phyloP scores from a whole-genome alignment of 2,888 invertebrate genomes.

The Brachyopa scutellaris region DNA sequence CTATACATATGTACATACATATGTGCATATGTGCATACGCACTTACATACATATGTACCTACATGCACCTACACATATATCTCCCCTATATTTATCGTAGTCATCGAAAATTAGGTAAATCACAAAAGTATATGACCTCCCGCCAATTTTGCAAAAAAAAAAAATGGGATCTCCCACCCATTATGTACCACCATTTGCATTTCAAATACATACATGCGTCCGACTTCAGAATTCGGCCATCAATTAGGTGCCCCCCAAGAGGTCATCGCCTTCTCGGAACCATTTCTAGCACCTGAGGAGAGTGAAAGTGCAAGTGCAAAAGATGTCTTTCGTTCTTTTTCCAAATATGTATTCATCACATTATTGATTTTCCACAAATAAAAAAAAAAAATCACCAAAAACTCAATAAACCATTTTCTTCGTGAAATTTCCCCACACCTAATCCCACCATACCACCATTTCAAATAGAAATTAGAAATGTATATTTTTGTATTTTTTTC shows the following conservation, averaged over 20 bases:
- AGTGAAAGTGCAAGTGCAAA: constrained; percentile 70
- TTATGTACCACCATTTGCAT: too few relatives aligned
- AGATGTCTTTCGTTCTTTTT: constrained; percentile 14
- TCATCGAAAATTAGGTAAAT: too few relatives aligned
- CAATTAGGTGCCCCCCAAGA: constrained; percentile 17
- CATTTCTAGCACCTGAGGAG: constrained; percentile 48
- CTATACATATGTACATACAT: too few relatives aligned
- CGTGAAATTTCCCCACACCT: constrained; percentile 58
- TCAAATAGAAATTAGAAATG: constrained; percentile 39
- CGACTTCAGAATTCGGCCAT: constrained; percentile 57
- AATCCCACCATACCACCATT: constrained; percentile 53
- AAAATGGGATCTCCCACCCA: too few relatives aligned
- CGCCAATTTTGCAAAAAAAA: too few relatives aligned
- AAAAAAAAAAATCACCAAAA: constrained; percentile 37
- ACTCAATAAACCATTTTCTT: constrained; percentile 71
- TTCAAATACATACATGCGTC: too few relatives aligned
- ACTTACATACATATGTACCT: too few relatives aligned
- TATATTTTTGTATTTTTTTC: constrained; percentile 20
- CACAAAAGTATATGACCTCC: too few relatives aligned
- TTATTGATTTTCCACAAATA: constrained; percentile 63
- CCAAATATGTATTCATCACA: constrained; percentile 63
- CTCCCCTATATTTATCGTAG: too few relatives aligned
- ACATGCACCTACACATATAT: too few relatives aligned
- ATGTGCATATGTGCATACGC: too few relatives aligned
- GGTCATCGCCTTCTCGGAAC: constrained; percentile 58